These are phyloP conservation scores for Leptopilina boulardi DNA, from an alignment of 1,140 invertebrate genomes.

Conservation along the genomic window DNA sequence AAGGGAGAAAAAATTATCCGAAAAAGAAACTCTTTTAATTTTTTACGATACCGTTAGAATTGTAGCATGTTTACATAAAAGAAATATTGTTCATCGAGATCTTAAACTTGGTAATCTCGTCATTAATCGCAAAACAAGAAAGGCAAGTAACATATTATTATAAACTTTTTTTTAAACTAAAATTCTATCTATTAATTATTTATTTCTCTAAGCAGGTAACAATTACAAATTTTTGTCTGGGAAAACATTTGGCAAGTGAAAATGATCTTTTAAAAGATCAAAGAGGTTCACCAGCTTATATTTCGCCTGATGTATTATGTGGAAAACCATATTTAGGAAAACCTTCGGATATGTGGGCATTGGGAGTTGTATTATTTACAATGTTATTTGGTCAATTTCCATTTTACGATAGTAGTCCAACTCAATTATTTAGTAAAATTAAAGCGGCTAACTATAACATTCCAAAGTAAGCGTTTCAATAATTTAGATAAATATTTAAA, in stretches of 20 bases:
- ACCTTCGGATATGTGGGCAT: slow-evolving; percentile 91
- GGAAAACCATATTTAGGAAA: slow-evolving; percentile 86
- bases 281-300: slow-evolving; percentile 89
- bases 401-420: slow-evolving; percentile 87
- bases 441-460: slow-evolving; percentile 82
- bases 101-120: slow-evolving; percentile 89
- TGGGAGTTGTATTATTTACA: slow-evolving; percentile 89
- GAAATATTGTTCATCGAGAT: slow-evolving; percentile 90
- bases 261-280: slow-evolving; percentile 86
- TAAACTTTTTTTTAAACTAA: too few relatives aligned
- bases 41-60: slow-evolving; percentile 87
- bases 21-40: slow-evolving; percentile 86
- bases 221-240: slow-evolving; percentile 90
- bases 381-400: slow-evolving; percentile 93
- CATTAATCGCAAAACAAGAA: slow-evolving; percentile 82
- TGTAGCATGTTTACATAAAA: slow-evolving; percentile 86
- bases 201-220: slow-evolving; percentile 76
- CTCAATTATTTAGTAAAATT: slow-evolving; percentile 89
- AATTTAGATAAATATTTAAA: slow-evolving; percentile 33
- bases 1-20: slow-evolving; percentile 86
- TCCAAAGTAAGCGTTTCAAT: slow-evolving; percentile 76
- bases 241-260: slow-evolving; percentile 86
- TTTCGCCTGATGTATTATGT: slow-evolving; percentile 89
- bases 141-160: slow-evolving; percentile 54
- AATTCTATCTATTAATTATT: slow-evolving; percentile 30